Conservation (phyloP, 2,888 invertebrate genomes). For the Morpho achilles region DNA sequence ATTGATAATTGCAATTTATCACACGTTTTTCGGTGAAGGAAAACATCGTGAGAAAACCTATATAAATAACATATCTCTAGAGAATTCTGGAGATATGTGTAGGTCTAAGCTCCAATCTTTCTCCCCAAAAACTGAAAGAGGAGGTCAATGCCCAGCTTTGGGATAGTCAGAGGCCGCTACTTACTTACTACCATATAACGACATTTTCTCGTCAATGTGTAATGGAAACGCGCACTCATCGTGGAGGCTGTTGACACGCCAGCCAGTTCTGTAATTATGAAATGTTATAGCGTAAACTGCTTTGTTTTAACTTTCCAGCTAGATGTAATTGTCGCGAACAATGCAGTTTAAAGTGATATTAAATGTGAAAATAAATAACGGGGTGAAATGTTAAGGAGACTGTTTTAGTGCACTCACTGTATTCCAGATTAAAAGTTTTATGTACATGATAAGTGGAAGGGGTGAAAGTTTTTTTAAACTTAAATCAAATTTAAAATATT, state of each 20-base stretch:
- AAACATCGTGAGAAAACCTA: no score
- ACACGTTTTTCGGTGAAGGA: no score
- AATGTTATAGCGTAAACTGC: conserved; percentile 28
- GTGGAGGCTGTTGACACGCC: conserved; percentile 32
- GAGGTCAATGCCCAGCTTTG: no score
- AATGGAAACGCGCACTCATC: conserved; percentile 23
- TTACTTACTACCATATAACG: not conserved
- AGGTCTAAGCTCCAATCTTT: no score
- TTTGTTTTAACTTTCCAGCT: conserved; percentile 27
- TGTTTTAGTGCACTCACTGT: conserved; percentile 6
- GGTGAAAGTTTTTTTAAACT: no score
- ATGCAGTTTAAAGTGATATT: conserved; percentile 26
- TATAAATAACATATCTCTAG: no score
- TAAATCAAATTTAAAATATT: no score
- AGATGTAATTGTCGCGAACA: conserved; percentile 29
- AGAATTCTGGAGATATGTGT: no score
- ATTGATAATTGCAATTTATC: no score
- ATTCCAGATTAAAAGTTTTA: not conserved
- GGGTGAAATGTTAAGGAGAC: conserved; percentile 2
- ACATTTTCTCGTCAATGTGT: not conserved
- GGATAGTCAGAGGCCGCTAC: no score
- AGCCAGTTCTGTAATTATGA: conserved; percentile 30
- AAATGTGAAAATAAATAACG: conserved; percentile 23
- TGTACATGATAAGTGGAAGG: no score
- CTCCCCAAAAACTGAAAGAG: no score